Base-by-base conservation (phyloP, 2,888 invertebrate genomes). In the Caenorhabditis uteleia region DNA sequence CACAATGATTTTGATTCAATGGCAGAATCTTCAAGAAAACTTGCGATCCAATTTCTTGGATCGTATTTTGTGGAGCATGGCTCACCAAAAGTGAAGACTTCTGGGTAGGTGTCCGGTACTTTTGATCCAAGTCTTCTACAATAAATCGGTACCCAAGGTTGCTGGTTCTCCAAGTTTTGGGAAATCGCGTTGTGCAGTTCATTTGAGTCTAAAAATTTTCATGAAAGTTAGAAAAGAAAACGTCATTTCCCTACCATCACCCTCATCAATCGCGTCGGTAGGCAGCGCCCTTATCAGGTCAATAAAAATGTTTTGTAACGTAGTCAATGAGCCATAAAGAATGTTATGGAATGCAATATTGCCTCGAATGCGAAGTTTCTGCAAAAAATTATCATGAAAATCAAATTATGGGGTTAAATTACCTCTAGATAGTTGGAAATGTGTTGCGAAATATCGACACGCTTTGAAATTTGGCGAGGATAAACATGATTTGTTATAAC, bases 301-400 rank as follows among this genome's bases (percentile, higher is more conserved):
- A 18, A 65, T 42, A 51, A 54, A 65, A 38, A 56, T 44, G 29
- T 43, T 54, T 39, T 58, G 54, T 5, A 65, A 44, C 34, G 47
- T 57, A 43, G 49, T 58, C 33, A 55, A 42, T 33, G 47, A 56
- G 34, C 70, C 70, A 26, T 70, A 70, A 6, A 68, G 44, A 3
- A 70, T 46, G 8, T 64, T 58, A 31, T 67, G 67, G 31, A 58
- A 58, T 38, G 58, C 60, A 46, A 46, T 55, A 42, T 66, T 68
- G 10, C 68, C 60, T 16, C 61, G 51, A 36, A 70, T 57, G 38
- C 46, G 43, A 26, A 64, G 20, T 34, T 59, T 60, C 70, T 70
- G 48, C n/a, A n/a, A n/a, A 31, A 59, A 55, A 33, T 14, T 45
- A 21, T 39, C 20, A 29, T 45, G 10, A n/a, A 38, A 29, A 34